phyloP scores from a whole-genome alignment of 2,113 vertebrate genomes.

The Nycticryphes semicollaris region DNA sequence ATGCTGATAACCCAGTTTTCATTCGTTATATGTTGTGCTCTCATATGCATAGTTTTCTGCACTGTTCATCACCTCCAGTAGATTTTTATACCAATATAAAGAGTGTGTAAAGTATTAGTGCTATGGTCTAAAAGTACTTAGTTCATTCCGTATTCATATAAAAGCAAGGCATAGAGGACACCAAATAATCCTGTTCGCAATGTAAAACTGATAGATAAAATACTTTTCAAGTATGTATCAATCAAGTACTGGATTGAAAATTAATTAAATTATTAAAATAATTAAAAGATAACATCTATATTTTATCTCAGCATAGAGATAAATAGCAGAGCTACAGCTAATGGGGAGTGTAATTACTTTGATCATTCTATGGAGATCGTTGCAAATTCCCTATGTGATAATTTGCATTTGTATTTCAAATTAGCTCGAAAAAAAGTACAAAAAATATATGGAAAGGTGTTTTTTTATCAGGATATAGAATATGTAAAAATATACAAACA shows the following conservation, averaged over 20 bases:
- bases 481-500: no score
- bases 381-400: neutral
- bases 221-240: neutral
- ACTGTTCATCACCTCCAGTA: rapidly evolving
- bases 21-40: neutral
- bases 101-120: neutral
- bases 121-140: neutral
- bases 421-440: neutral
- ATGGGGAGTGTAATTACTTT: neutral
- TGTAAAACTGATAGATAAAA: neutral
- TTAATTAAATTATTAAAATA: neutral
- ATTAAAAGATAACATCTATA: neutral
- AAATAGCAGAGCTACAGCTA: neutral
- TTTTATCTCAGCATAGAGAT: neutral
- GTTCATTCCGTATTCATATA: neutral
- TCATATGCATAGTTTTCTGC: neutral
- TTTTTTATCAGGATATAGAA: neutral
- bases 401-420: neutral
- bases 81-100: neutral
- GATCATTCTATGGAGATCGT: neutral
- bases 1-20: neutral
- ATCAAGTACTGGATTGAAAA: neutral
- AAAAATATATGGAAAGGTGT: neutral
- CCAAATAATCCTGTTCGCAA: rapidly evolving
- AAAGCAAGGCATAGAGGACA: neutral